A percentile compares a stretch with the other conserved stretches of the same genome.
Conservation (phyloP, 1,140 invertebrate species). For the Drosophila littoralis region DNA sequence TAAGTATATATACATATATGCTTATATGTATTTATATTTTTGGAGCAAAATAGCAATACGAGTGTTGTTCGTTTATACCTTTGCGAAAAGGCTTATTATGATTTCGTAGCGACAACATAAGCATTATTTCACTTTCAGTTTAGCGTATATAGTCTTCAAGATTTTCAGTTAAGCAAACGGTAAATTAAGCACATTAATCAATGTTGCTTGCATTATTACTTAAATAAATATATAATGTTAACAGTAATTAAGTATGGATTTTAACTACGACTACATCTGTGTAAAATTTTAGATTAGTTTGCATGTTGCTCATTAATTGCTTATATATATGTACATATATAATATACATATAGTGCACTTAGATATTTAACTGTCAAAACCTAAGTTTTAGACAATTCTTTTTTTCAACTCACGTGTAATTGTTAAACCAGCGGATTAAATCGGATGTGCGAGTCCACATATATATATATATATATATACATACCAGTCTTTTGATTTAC, state of each 20-base stretch:
- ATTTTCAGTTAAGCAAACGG: background rate
- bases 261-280: background rate
- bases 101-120: background rate
- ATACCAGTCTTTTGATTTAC: too few species aligned
- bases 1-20: background rate
- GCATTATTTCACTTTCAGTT: conserved; percentile 1
- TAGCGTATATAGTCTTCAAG: conserved; percentile 1
- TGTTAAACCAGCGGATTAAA: background rate
- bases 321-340: conserved; percentile 15
- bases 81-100: conserved; percentile 12
- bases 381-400: background rate
- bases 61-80: background rate
- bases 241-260: conserved; percentile 5
- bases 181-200: conserved; percentile 7
- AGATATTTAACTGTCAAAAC: background rate
- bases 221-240: conserved; percentile 17
- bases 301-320: background rate
- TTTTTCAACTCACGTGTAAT: background rate
- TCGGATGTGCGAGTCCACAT: background rate
- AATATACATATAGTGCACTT: background rate
- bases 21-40: conserved; percentile 1
- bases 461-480: too few species aligned
- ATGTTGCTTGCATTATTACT: conserved; percentile 18
- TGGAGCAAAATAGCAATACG: background rate
- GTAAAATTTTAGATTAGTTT: background rate